Percentiles rank a stretch among this genome's conserved stretches.
Conservation (phyloP, 2,888 invertebrate species). For the Pedicia rivosa region DNA sequence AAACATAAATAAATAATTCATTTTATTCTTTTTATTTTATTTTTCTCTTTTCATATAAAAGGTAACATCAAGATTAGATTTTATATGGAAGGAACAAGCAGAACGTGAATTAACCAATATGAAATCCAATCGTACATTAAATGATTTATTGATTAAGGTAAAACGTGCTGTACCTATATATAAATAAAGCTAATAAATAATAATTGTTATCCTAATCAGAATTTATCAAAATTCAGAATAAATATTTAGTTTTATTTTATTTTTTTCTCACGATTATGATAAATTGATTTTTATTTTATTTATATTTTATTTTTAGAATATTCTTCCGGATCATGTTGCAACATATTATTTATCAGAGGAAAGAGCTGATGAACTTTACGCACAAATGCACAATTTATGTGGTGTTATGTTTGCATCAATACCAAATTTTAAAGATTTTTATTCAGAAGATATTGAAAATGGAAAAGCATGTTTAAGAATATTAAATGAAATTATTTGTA, state of each 20-base stretch:
- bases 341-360: conserved; percentile 81
- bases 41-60: conserved; percentile 53
- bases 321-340: conserved; percentile 92
- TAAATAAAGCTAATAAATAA: too few relatives aligned
- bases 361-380: conserved; percentile 35
- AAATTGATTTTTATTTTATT: background rate
- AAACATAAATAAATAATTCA: background rate
- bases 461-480: conserved; percentile 95
- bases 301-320: conserved; percentile 58
- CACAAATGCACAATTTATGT: conserved; percentile 39
- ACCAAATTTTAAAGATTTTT: conserved; percentile 95
- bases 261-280: background rate
- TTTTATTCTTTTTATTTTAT: background rate
- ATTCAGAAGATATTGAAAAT: conserved; percentile 92
- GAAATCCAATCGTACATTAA: conserved; percentile 72
- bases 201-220: too few relatives aligned
- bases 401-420: conserved; percentile 97
- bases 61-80: conserved; percentile 83
- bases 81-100: conserved; percentile 95
- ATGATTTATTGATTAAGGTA: conserved; percentile 40
- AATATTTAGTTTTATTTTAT: background rate
- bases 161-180: background rate
- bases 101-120: conserved; percentile 85
- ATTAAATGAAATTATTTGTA: conserved; percentile 94
- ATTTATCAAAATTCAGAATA: too few relatives aligned